Evolutionary conservation across 2,113 vertebrate species (phyloP), one percentile per base, ranked within the genome.

Genomic region (Toxostoma redivivum): DNA sequence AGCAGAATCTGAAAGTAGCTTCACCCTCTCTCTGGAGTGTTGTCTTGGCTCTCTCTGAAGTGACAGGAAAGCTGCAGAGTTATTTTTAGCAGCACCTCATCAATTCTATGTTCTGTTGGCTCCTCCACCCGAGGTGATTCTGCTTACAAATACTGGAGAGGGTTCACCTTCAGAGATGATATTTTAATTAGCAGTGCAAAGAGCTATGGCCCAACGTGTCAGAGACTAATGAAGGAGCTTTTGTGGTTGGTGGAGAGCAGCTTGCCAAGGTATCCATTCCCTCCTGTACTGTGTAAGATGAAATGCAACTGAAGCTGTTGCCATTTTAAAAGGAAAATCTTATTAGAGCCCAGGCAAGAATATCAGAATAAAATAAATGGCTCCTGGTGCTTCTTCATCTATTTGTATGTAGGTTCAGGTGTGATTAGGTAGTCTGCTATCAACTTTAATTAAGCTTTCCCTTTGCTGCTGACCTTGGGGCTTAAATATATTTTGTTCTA

Each of bases 121-220:
- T 91, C 25, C 61, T 93, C 69, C 35, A 62, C 51, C 62, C 16
- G 62, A 74, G 50, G 65, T 85, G 81, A 70, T 87, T 86, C 69
- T 91, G 79, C 87, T 89, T 88, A 70, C 86, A 89, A 91, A 90
- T 61, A 80, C 64, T 53, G 54, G 53, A 77, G 87, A 94, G 72
- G 67, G 64, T 94, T 96, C 95, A 90, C 96, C 90, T 96, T 97
- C 91, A 95, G 90, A 77, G 93, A 81, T 62, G 64, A 62, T 1
- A 8, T 91, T 89, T 95, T 97, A 95, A 95, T 96, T 94, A 92
- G 64, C 66, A 78, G 56, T 56, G 67, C 71, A 65, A 85, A 93
- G 85, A 93, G 91, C 92, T 96, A 86, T 66, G 77, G 90, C 66
- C 86, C 74, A 78, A 37, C 15, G 11, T 74, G 57, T 81, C 89